These are phyloP conservation scores for Zapus hudsonius DNA, from an alignment of 2,113 vertebrate genomes.

Conservation along the genomic window DNA sequence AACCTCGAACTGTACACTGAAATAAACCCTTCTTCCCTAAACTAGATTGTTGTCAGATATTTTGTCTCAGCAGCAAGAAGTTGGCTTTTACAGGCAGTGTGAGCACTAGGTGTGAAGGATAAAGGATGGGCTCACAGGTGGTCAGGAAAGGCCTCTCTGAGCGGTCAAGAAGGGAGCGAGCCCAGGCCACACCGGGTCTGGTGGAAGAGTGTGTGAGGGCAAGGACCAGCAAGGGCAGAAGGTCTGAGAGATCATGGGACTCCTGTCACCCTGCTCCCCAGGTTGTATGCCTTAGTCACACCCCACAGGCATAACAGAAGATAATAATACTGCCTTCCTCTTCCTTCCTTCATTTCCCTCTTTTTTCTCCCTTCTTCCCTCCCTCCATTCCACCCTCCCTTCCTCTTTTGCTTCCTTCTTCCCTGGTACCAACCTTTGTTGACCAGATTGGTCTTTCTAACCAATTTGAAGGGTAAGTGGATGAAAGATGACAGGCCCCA, in stretches of 20 bases:
- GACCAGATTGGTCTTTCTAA: not conserved
- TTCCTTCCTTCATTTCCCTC: not conserved
- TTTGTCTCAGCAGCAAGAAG: too few species aligned
- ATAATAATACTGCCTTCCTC: not conserved
- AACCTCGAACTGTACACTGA: too few species aligned
- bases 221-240: not conserved
- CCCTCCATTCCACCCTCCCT: too few species aligned
- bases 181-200: not conserved
- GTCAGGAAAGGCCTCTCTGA: not conserved
- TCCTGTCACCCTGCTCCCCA: not conserved
- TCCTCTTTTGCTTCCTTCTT: not conserved
- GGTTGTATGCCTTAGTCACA: not conserved
- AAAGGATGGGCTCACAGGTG: not conserved
- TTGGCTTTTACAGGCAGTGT: not conserved
- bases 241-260: not conserved
- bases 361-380: not conserved
- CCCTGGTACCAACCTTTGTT: not conserved
- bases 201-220: not conserved
- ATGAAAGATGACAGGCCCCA: not conserved
- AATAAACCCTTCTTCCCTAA: too few species aligned
- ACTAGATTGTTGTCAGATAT: too few species aligned
- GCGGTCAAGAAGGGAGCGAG: not conserved
- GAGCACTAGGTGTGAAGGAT: not conserved
- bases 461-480: not conserved
- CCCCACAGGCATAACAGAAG: not conserved